Evolutionary conservation across 2,888 invertebrate genomes (phyloP).

Genomic region (Drosophila lutescens): DNA sequence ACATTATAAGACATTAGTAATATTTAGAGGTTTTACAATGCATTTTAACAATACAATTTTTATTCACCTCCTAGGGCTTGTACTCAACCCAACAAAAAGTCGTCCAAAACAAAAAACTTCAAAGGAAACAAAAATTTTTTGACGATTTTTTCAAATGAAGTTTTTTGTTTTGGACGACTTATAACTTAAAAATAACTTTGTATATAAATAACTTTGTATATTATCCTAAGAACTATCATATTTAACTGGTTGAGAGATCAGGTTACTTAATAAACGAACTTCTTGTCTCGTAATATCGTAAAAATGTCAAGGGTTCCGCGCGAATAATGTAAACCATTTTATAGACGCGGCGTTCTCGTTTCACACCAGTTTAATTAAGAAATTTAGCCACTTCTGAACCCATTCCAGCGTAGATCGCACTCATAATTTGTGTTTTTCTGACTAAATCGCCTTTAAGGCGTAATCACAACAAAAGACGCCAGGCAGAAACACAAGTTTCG

Average conservation of each 20-base stretch:
- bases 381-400: constrained; percentile 40
- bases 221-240: not conserved
- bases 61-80: no score
- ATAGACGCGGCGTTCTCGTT: constrained; percentile 4
- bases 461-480: constrained; percentile 37
- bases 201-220: not conserved
- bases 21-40: no score
- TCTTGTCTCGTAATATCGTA: not conserved
- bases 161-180: no score
- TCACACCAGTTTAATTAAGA: constrained; percentile 60
- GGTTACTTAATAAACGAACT: not conserved
- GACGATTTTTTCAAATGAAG: no score
- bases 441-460: constrained; percentile 48
- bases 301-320: not conserved
- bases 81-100: no score
- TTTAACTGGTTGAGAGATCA: not conserved
- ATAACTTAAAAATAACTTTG: no score
- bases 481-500: constrained; percentile 62
- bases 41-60: no score
- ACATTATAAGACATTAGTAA: no score
- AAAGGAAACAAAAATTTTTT: no score
- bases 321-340: constrained; percentile 15
- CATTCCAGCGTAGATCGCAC: constrained; percentile 48
- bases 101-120: no score
- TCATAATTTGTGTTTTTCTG: constrained; percentile 62